Evolutionary conservation across 2,888 invertebrate genomes (phyloP).

Genomic region (Ennomos quercinarius): DNA sequence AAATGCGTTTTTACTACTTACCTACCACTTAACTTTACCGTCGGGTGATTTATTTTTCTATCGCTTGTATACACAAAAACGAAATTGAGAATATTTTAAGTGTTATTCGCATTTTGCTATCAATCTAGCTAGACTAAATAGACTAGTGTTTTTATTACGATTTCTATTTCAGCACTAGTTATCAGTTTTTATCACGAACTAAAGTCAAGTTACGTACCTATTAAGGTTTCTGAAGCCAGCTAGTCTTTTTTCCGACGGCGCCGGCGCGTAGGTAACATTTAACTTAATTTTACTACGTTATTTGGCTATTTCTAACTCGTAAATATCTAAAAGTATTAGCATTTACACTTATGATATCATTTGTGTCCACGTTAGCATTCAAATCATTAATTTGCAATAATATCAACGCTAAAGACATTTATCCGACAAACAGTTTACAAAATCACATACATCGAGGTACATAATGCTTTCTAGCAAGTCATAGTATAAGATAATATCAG

Average conservation of each 20-base stretch:
- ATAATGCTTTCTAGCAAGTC: constrained; percentile 7
- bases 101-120: constrained; percentile 22
- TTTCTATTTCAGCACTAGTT: too few species aligned
- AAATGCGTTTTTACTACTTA: constrained; percentile 33
- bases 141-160: too few species aligned
- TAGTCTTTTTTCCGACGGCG: constrained; percentile 6
- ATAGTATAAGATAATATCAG: neutral
- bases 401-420: constrained; percentile 10
- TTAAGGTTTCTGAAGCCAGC: too few species aligned
- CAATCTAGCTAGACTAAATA: neutral
- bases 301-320: neutral
- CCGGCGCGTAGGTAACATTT: too few species aligned
- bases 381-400: constrained; percentile 10
- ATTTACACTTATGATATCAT: neutral
- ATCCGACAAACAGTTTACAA: neutral
- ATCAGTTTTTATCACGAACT: too few species aligned
- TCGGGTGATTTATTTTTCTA: constrained; percentile 29
- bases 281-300: neutral
- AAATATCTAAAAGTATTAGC: neutral
- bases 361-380: neutral
- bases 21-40: constrained; percentile 26
- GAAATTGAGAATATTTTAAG: constrained; percentile 13
- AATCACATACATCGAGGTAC: constrained; percentile 3
- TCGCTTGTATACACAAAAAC: constrained; percentile 15
- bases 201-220: too few species aligned